These are phyloP conservation scores for Cynaeus angustus DNA, from an alignment of 2,888 invertebrate genomes.

Conservation along the genomic window DNA sequence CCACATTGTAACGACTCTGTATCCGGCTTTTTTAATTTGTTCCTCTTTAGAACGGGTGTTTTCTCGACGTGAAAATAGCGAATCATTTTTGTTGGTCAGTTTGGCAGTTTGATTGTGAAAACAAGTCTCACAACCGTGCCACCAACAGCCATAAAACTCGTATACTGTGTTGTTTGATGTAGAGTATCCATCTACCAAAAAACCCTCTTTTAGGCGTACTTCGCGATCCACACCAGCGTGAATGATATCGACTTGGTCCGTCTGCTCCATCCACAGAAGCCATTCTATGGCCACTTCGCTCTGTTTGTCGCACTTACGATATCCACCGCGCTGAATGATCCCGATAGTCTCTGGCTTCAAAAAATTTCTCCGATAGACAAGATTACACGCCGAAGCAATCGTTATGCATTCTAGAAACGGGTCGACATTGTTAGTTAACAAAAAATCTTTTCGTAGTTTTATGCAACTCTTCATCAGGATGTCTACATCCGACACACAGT, in stretches of 20 bases:
- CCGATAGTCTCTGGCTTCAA: constrained; percentile 54
- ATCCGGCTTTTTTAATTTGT: background rate
- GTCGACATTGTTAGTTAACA: background rate
- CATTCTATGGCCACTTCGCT: background rate
- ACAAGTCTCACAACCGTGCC: constrained; percentile 7
- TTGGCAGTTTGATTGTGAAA: background rate
- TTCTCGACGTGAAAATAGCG: constrained; percentile 1
- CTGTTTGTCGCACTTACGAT: background rate
- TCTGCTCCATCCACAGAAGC: background rate
- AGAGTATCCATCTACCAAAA: no score
- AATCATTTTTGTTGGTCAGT: background rate
- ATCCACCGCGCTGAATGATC: constrained; percentile 56
- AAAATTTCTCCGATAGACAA: constrained; percentile 19
- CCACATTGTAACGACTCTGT: background rate
- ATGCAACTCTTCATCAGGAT: background rate
- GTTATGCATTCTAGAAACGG: constrained; percentile 3
- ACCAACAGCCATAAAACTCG: constrained; percentile 17
- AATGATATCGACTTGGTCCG: no score
- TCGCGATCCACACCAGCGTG: no score
- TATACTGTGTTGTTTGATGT: background rate
- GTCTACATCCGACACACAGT: background rate
- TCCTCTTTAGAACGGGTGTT: constrained; percentile 2
- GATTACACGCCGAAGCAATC: background rate
- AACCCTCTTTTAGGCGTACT: no score
- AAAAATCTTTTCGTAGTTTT: background rate